Evolutionary conservation across 2,888 invertebrate species (phyloP).

Genomic region (Harpalus rufipes): DNA sequence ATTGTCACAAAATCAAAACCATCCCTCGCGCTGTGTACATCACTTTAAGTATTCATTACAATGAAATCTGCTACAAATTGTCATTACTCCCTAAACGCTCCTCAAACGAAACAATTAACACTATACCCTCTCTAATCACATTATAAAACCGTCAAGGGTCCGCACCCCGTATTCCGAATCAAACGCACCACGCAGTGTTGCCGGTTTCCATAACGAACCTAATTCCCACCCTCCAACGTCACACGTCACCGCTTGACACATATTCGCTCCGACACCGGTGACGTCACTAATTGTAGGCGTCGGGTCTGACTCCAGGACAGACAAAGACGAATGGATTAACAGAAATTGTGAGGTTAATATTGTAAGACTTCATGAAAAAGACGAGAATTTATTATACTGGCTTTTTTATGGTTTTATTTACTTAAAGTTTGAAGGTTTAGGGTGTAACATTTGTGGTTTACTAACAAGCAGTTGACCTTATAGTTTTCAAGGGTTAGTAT

Average conservation of each 20-base stretch:
- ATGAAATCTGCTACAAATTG: not conserved
- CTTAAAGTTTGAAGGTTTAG: not conserved
- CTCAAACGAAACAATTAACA: constrained; percentile 52
- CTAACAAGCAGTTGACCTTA: not conserved
- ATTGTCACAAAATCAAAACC: not conserved
- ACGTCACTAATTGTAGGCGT: constrained; percentile 60
- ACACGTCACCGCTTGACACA: constrained; percentile 61
- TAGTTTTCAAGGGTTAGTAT: not conserved
- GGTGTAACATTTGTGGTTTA: not conserved
- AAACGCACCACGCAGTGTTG: constrained; percentile 26
- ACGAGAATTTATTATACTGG: constrained; percentile 10
- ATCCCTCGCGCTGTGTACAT: not conserved
- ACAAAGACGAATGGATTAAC: constrained; percentile 9
- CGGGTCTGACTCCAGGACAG: constrained; percentile 23
- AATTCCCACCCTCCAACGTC: constrained; percentile 54
- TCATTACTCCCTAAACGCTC: constrained; percentile 34
- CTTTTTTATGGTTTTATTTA: constrained; percentile 32
- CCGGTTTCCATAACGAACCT: constrained; percentile 58
- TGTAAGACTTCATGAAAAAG: constrained; percentile 22
- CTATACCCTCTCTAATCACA: constrained; percentile 34
- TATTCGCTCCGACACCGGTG: constrained; percentile 42
- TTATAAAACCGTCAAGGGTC: constrained; percentile 36
- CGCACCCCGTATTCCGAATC: constrained; percentile 12
- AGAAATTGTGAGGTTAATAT: constrained; percentile 34
- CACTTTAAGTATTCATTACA: not conserved